Evolutionary conservation across 2,888 invertebrate genomes (phyloP).

Genomic region (Diplazon laetatorius): DNA sequence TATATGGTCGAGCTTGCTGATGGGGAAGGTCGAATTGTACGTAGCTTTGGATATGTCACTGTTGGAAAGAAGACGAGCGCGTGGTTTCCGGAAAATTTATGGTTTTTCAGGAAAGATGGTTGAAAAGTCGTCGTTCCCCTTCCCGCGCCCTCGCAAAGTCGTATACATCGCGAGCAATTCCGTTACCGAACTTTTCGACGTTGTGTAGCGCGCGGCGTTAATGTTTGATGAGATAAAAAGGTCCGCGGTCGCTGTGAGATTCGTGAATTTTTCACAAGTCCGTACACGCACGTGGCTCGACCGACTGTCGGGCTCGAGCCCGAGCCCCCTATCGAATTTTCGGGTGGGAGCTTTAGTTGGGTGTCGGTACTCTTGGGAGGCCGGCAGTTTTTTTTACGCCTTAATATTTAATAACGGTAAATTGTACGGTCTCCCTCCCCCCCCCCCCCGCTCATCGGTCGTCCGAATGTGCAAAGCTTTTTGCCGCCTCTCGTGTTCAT

Average conservation of each 20-base stretch:
- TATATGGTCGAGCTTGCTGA: too few relatives aligned
- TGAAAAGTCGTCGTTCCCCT: too few relatives aligned
- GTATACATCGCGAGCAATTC: conserved; percentile 56
- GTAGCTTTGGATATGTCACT: neutral
- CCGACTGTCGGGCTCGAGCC: conserved; percentile 15
- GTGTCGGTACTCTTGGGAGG: conserved; percentile 79
- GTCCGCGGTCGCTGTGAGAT: conserved; percentile 71
- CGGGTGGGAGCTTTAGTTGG: conserved; percentile 73
- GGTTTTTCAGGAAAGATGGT: neutral
- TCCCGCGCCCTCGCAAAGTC: conserved; percentile 42
- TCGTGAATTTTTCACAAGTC: conserved; percentile 77
- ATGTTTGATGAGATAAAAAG: conserved; percentile 81
- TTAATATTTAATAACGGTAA: conserved; percentile 80
- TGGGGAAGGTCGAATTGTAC: conserved; percentile 1
- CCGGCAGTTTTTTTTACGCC: conserved; percentile 76
- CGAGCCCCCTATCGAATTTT: conserved; percentile 69
- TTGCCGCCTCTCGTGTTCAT: conserved; percentile 22
- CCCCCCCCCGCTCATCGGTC: conserved; percentile 50
- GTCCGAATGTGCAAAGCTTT: conserved; percentile 20
- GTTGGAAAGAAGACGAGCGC: neutral
- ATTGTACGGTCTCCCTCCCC: conserved; percentile 73
- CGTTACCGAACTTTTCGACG: conserved; percentile 49
- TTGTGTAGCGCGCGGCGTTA: conserved; percentile 67
- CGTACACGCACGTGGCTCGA: conserved; percentile 51
- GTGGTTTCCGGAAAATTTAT: conserved; percentile 14